Conservation (phyloP, 2,888 invertebrate genomes). For the Zootermopsis nevadensis region DNA sequence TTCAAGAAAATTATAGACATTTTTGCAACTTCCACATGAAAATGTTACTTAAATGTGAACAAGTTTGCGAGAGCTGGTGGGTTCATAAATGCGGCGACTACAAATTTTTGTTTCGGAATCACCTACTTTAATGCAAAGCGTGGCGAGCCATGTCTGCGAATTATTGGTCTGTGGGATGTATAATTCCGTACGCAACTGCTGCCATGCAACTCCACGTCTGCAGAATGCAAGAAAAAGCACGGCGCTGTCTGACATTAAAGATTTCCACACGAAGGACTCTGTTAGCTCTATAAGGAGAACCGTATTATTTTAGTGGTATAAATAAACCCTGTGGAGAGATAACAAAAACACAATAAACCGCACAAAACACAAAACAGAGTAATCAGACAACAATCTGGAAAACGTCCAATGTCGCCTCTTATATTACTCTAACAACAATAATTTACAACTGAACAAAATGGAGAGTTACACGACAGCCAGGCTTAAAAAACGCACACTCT, state of each 20-base stretch:
- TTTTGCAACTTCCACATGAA: too few species aligned
- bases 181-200: background rate
- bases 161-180: background rate
- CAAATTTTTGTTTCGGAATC: too few species aligned
- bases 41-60: too few species aligned
- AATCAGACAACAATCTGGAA: background rate
- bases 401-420: background rate
- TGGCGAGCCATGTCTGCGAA: background rate
- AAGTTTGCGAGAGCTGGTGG: too few species aligned
- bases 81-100: too few species aligned
- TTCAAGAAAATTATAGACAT: too few species aligned
- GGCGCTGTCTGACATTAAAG: background rate
- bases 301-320: background rate
- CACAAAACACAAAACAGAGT: background rate
- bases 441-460: background rate
- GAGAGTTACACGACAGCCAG: too few species aligned
- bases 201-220: background rate
- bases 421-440: background rate
- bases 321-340: background rate
- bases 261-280: background rate
- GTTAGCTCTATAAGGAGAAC: background rate
- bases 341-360: background rate
- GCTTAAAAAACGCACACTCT: too few species aligned
- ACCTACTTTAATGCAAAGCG: too few species aligned
- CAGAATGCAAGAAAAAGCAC: background rate